These are phyloP conservation scores for Pseudococcus viburni DNA, from an alignment of 2,888 invertebrate genomes.

Conservation along the genomic window DNA sequence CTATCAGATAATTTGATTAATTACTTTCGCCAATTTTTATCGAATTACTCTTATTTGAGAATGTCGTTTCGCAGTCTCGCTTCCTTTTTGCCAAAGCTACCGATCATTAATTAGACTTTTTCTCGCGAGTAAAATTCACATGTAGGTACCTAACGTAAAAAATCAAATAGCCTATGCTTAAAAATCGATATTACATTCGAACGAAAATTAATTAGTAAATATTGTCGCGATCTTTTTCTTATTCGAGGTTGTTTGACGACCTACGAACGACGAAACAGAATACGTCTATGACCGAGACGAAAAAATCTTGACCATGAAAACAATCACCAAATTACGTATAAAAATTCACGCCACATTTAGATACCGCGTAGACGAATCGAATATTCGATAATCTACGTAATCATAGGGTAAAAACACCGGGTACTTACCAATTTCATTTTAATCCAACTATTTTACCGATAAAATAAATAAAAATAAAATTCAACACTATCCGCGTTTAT, in stretches of 20 bases:
- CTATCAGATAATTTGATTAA: slow-evolving; percentile 4
- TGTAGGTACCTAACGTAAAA: background rate
- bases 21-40: background rate
- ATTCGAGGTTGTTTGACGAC: background rate
- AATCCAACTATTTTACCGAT: background rate
- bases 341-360: background rate
- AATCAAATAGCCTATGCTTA: background rate
- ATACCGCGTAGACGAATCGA: background rate
- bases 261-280: background rate
- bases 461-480: slow-evolving; percentile 25
- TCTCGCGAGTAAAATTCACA: background rate
- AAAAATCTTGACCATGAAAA: slow-evolving; percentile 39
- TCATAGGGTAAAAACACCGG: background rate
- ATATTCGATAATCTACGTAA: slow-evolving; percentile 6
- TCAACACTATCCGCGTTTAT: slow-evolving; percentile 47
- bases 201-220: background rate
- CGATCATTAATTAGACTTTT: background rate
- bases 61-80: background rate
- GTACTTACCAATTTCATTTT: slow-evolving; percentile 48
- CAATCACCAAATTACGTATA: background rate
- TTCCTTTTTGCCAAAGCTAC: background rate
- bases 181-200: background rate
- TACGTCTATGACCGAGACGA: background rate
- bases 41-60: slow-evolving; percentile 3
- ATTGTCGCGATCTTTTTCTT: background rate